Conservation (phyloP, 2,113 vertebrate genomes). For the Phaetusa simplex region DNA sequence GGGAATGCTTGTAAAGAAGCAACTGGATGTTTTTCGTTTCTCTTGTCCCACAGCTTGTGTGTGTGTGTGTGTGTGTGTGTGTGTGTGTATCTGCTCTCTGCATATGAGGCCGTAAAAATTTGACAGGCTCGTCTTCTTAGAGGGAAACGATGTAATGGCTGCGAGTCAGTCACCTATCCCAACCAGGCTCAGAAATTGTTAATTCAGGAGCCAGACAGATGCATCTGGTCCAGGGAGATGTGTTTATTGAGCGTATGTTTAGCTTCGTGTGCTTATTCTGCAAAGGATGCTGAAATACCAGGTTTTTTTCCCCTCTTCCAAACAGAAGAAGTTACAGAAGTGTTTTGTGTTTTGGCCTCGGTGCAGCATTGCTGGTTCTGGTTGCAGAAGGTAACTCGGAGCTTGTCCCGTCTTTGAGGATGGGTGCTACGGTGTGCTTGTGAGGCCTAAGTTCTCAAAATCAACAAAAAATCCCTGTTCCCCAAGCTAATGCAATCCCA, state of each 20-base stretch:
- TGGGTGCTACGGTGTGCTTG: fast-evolving
- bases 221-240: not conserved
- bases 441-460: not conserved
- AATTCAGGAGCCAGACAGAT: not conserved
- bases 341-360: not conserved
- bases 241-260: not conserved
- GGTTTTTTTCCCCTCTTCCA: not conserved
- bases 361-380: not conserved
- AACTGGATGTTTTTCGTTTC: not conserved
- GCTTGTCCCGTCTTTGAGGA: not conserved
- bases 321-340: not conserved
- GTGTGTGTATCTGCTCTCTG: not conserved
- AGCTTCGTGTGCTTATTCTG: not conserved
- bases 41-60: not conserved
- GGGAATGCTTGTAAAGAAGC: not conserved
- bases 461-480: not conserved
- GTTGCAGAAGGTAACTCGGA: not conserved
- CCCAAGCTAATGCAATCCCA: not conserved
- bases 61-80: not conserved
- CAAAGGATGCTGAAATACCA: not conserved
- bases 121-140: not conserved
- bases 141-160: not conserved
- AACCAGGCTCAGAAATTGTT: not conserved
- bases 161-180: not conserved
- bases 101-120: not conserved